A percentile compares a stretch with the other conserved stretches of the same genome.
Conservation (phyloP, 2,113 vertebrate species). For the Rhinopomastus cyanomelas region DNA sequence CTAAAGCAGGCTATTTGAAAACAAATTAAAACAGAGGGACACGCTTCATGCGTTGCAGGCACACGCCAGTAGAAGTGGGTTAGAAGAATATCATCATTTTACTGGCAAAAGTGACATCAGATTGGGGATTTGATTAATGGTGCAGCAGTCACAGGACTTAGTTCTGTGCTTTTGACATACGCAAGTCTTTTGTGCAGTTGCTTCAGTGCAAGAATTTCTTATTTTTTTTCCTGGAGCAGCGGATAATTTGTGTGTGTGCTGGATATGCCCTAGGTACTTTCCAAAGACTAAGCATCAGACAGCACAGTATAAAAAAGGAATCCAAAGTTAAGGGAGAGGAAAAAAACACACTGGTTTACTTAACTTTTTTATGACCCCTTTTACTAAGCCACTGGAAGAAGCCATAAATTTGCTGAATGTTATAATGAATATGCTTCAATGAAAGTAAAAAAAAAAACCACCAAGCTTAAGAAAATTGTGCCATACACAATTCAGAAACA, state of each 20-base stretch:
- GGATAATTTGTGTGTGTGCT: slow-evolving; percentile 68
- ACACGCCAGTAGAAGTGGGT: slow-evolving; percentile 15
- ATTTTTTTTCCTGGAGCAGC: slow-evolving; percentile 44
- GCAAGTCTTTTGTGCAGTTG: slow-evolving; percentile 71
- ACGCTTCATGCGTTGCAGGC: slow-evolving; percentile 47
- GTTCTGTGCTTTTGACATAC: slow-evolving; percentile 66
- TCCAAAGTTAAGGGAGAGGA: slow-evolving; percentile 56
- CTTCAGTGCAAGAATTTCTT: slow-evolving; percentile 65
- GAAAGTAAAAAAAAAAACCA: slow-evolving; percentile 11
- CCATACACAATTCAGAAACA: not conserved
- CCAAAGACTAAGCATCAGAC: slow-evolving; percentile 64
- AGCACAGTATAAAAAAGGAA: slow-evolving; percentile 63
- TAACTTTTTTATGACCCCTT: slow-evolving; percentile 73
- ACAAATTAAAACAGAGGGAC: slow-evolving; percentile 52
- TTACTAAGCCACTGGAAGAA: slow-evolving; percentile 64
- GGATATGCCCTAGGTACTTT: slow-evolving; percentile 57
- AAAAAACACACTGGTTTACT: slow-evolving; percentile 63
- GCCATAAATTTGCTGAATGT: slow-evolving; percentile 45
- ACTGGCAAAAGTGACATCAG: slow-evolving; percentile 67
- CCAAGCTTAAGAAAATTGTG: slow-evolving; percentile 32
- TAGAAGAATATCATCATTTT: slow-evolving; percentile 57
- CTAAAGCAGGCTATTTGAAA: slow-evolving; percentile 53
- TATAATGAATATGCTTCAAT: slow-evolving; percentile 42
- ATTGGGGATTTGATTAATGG: slow-evolving; percentile 67
- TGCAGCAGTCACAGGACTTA: slow-evolving; percentile 47